Evolutionary conservation across 2,888 invertebrate species (phyloP).

Genomic region (Eurois occulta): DNA sequence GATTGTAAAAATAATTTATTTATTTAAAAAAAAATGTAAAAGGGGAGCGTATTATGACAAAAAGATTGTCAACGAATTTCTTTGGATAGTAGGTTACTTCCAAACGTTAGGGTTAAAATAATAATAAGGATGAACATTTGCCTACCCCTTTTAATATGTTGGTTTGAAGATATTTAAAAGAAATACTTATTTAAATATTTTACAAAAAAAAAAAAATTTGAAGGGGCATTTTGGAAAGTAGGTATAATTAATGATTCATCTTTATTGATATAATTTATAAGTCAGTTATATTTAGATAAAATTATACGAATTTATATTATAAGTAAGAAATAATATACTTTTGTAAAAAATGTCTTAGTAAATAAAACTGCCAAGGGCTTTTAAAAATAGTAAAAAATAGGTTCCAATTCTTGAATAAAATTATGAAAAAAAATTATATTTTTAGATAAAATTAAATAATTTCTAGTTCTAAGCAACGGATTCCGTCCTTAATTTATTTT

Average conservation of each 20-base stretch:
- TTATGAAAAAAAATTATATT: slow-evolving; percentile 39
- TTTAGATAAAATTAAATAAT: slow-evolving; percentile 46
- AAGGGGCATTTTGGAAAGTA: slow-evolving; percentile 1
- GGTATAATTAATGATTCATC: slow-evolving; percentile 45
- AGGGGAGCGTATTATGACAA: slow-evolving; percentile 46
- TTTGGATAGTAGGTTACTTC: slow-evolving; percentile 31
- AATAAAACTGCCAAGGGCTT: slow-evolving; percentile 56
- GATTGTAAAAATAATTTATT: slow-evolving; percentile 27
- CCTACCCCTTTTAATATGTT: background rate
- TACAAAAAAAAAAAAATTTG: background rate
- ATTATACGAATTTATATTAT: slow-evolving; percentile 66
- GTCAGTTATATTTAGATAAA: slow-evolving; percentile 42
- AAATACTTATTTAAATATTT: background rate
- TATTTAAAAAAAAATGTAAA: slow-evolving; percentile 7
- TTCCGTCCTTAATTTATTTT: slow-evolving; percentile 75
- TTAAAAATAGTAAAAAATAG: slow-evolving; percentile 36
- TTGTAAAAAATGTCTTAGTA: slow-evolving; percentile 63
- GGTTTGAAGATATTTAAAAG: background rate
- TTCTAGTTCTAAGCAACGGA: slow-evolving; percentile 57
- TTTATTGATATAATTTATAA: slow-evolving; percentile 36
- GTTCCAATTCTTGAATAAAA: slow-evolving; percentile 50
- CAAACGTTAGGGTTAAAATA: slow-evolving; percentile 19
- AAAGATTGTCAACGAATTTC: slow-evolving; percentile 47
- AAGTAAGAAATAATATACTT: slow-evolving; percentile 52
- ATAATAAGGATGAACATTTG: slow-evolving; percentile 37